Percentiles rank a stretch among this genome's conserved stretches.
These are phyloP conservation scores for Julus scanicus DNA, from an alignment of 2,888 invertebrate genomes.

Conservation along the genomic window DNA sequence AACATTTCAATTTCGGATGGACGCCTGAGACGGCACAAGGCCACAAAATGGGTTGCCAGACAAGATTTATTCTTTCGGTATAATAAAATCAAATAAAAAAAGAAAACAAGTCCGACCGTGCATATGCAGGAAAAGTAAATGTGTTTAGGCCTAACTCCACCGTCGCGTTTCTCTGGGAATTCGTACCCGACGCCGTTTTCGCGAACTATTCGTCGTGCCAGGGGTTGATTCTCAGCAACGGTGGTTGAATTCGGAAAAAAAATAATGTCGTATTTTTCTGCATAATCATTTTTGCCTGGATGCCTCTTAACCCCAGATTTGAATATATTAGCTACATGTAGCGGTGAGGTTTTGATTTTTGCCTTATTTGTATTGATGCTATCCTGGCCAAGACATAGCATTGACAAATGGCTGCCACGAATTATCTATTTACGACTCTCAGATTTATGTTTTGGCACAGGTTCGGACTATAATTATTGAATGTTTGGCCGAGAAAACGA, in stretches of 20 bases:
- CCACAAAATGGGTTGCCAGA: constrained; percentile 27
- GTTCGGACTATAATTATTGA: background rate
- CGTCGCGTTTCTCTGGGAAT: background rate
- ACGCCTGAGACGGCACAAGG: constrained; percentile 4
- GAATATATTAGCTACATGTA: background rate
- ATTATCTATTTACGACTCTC: background rate
- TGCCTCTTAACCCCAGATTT: background rate
- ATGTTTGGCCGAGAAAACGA: background rate
- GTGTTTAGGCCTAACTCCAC: background rate
- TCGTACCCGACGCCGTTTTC: background rate
- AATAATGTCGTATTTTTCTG: background rate
- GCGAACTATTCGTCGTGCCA: background rate
- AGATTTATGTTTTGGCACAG: background rate
- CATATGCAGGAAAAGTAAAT: constrained; percentile 8
- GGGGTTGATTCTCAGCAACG: background rate
- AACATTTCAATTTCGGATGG: background rate
- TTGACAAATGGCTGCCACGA: background rate
- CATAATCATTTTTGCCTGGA: background rate
- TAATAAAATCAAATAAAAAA: background rate
- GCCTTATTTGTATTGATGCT: no score
- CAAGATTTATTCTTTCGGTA: constrained; percentile 20
- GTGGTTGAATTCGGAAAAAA: background rate
- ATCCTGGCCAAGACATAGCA: background rate
- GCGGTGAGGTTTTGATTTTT: background rate
- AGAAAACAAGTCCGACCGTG: background rate